phyloP scores from a whole-genome alignment of 2,797 vertebrate species.

The Myotis findleyi region DNA sequence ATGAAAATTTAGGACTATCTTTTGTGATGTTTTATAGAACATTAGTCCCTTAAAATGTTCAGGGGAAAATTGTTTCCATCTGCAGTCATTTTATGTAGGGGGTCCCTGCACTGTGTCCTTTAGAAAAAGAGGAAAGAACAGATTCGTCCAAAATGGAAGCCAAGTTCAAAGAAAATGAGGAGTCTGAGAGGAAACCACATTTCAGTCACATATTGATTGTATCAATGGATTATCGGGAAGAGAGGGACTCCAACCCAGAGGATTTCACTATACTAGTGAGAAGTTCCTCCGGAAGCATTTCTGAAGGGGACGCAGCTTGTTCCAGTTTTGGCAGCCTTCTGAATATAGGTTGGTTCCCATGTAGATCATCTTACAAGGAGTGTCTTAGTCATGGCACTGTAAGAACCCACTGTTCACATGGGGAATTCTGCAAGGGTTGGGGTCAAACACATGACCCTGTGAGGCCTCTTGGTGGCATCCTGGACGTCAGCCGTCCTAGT shows the following conservation, averaged over 20 bases:
- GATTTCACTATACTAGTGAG: background rate
- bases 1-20: background rate
- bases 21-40: background rate
- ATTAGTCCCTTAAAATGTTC: constrained; percentile 7
- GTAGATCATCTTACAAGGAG: background rate
- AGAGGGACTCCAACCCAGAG: background rate
- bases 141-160: background rate
- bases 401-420: background rate
- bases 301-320: background rate
- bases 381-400: background rate
- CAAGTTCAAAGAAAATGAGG: background rate
- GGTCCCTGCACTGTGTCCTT: background rate
- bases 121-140: background rate
- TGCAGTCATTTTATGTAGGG: background rate
- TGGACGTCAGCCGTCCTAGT: background rate
- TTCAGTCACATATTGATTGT: background rate
- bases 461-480: background rate
- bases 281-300: background rate
- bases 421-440: background rate
- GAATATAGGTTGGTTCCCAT: background rate
- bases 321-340: background rate
- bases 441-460: background rate
- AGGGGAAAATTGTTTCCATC: background rate
- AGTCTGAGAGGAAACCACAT: background rate
- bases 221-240: background rate